Base-by-base conservation (phyloP, 2,888 invertebrate genomes). In the Ophonus ardosiacus region DNA sequence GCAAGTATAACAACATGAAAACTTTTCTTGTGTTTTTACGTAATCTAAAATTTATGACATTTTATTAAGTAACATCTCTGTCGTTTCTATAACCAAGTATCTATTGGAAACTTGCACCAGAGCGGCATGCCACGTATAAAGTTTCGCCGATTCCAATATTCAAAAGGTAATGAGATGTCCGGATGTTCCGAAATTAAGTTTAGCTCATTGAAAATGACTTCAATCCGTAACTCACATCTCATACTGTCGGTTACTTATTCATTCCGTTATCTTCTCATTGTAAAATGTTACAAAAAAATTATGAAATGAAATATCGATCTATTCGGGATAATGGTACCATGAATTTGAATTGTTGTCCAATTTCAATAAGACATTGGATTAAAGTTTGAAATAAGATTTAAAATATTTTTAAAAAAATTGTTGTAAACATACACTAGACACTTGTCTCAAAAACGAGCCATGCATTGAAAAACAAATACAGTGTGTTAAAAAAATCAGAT, bases 161-260 rank as follows among this genome's bases (percentile, higher is more conserved):
- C 88, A 88, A 87, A 87, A 88, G 87, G 88, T 88, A 88, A 88
- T 88, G 88, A 88, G 87, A 88, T 88, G 88, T 88, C 88, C 86
- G 85, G 85, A 51, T 87, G 84, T 88, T 88, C 84, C 15, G 83
- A 76, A 84, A 84, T 84, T 84, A 59, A 84, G 82, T 82, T 81
- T 68, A 38, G 68, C 71, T 82, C 82, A 82, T 82, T 82, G 68
- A 40, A 71, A 71, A 38, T 57, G 18, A 81, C 65, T 51, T 81
- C 43, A 17, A 63, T 43, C 65, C 65, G 38, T 40, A 51, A 51
- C 43, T 51, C 13, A 51, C 43, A 51, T 51, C 43, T 51, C 43
- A 51, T 13, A 51, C 43, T 51, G 43, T 51, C 43, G 43, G 13
- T 8, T 51, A 51, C 6, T 10, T n/a, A n/a, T n/a, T 51, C 43